These are phyloP conservation scores for Prorops nasuta DNA, from an alignment of 1,140 invertebrate species.

Conservation along the genomic window DNA sequence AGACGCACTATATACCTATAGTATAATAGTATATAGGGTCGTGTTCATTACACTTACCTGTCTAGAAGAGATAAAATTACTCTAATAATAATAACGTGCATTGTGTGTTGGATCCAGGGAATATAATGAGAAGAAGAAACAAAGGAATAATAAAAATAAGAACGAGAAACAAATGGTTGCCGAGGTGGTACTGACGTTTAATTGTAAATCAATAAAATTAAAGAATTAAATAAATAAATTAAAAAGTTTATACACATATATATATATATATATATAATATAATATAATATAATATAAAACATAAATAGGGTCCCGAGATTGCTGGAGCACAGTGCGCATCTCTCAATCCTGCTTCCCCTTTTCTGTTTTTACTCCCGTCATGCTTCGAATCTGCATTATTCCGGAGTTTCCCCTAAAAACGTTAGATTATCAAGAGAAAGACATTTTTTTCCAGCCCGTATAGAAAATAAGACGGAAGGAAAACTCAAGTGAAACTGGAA, in stretches of 20 bases:
- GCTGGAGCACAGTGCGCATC: constrained; percentile 41
- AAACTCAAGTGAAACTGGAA: too few relatives aligned
- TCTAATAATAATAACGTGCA: neutral
- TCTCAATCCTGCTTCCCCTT: constrained; percentile 7
- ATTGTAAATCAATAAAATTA: constrained; percentile 57
- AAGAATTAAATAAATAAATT: constrained; percentile 58
- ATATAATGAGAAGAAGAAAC: neutral
- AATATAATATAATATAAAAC: constrained; percentile 53
- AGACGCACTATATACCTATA: too few relatives aligned
- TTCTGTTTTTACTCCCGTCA: neutral
- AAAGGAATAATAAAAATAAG: constrained; percentile 9
- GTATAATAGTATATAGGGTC: too few relatives aligned
- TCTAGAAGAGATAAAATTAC: too few relatives aligned
- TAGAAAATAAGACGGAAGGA: too few relatives aligned
- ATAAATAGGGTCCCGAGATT: constrained; percentile 53
- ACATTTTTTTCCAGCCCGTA: too few relatives aligned
- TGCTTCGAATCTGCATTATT: constrained; percentile 6
- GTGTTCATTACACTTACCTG: too few relatives aligned
- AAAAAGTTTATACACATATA: constrained; percentile 54
- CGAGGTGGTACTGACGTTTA: constrained; percentile 50
- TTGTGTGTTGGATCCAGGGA: neutral
- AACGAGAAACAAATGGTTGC: constrained; percentile 39
- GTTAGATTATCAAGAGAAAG: too few relatives aligned
- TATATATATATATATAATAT: constrained; percentile 36
- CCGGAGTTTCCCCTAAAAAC: too few relatives aligned